Base-by-base conservation (phyloP, 2,888 invertebrate genomes). In the Brachycybe producta region DNA sequence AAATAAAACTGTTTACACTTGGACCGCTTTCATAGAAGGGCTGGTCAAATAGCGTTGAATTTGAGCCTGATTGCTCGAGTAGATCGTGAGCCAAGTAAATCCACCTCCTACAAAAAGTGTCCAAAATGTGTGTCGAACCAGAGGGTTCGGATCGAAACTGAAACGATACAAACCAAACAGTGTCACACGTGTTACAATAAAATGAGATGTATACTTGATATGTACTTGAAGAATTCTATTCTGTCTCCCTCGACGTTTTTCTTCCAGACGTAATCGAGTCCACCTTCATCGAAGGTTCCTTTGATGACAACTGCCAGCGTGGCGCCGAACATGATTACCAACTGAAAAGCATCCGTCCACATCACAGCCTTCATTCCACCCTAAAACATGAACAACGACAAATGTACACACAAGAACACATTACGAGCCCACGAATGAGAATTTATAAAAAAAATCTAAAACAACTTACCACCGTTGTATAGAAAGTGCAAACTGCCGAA, bases 41-140 rank as follows among this genome's bases (percentile, higher is more conserved):
- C 91, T 82, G 1, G 87, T 84, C 54, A 92, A 75, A 63, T 90
- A 88, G 65, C 92, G 83, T 67, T 94, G 94, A 34, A 94, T 82
- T 32, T 91, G 87, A 0, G 90, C 85, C 67, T 94, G 92, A 69
- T 91, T 92, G 41, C 88, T 84, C 64, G 86, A 86, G 67, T 87
- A 90, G 75, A 91, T 81, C 43, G 87, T 84, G 52, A 84, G 76
- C 90, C 91, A 92, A 63, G 87, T 90, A 63, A 92, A 80, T 21
- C 84, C 84, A 3, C 88, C 90, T 26, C 91, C 92, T 54, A 88
- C 70, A 11, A 83, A 62, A 2, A 84, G 77, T 3, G 80, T 75
- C 86, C 90, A 92, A 56, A 91, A 82, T 19, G 86, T 86, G 64
- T 91, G 90, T 1, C 91, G 76, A 0, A 82, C 78, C 1, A 85